Evolutionary conservation across 2,888 invertebrate species (phyloP), one percentile per base, ranked within the genome.

Genomic region (Liopterus haemorrhoidalis): DNA sequence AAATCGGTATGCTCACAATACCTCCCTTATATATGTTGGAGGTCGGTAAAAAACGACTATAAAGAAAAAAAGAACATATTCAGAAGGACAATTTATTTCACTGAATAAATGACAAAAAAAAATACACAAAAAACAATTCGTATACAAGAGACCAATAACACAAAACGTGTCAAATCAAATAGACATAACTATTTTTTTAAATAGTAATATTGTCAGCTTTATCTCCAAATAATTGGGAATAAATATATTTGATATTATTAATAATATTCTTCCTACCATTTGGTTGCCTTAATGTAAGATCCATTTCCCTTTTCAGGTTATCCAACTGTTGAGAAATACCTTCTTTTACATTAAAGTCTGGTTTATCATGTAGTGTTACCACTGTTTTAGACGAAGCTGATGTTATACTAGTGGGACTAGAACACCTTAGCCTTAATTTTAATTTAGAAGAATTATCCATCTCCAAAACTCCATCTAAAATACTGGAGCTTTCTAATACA

Each of bases 401-500:
- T n/a, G n/a, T n/a, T n/a, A n/a, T n/a, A n/a, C n/a, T n/a, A n/a
- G n/a, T 22, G 8, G 43, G 43, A 28, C 43, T 43, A 4, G 43
- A 37, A 30, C 43, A 43, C 12, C 37, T 36, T 4, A 43, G 12
- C 18, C 43, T 27, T 16, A 43, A 30, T 37, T 32, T 32, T 3
- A 45, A 19, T 19, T 45, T 45, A 14, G 45, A 39, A 5, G 39
- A 16, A 19, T 39, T 38, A 15, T 41, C 41, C 41, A 46, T 33
- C 16, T 46, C 39, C 16, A 46, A 18, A 4, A 39, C 8, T 8
- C 46, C 46, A n/a, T 46, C 46, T 6, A 41, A 33, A 4, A 28
- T 33, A 11, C 27, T 27, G 9, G 46, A 20, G 16, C 40, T 32
- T 36, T 46, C 46, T 11, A 46, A 15, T 15, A 46, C 41, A 5